These are phyloP conservation scores for Drymodes brunneopygia DNA, from an alignment of 2,113 vertebrate species.

Conservation along the genomic window DNA sequence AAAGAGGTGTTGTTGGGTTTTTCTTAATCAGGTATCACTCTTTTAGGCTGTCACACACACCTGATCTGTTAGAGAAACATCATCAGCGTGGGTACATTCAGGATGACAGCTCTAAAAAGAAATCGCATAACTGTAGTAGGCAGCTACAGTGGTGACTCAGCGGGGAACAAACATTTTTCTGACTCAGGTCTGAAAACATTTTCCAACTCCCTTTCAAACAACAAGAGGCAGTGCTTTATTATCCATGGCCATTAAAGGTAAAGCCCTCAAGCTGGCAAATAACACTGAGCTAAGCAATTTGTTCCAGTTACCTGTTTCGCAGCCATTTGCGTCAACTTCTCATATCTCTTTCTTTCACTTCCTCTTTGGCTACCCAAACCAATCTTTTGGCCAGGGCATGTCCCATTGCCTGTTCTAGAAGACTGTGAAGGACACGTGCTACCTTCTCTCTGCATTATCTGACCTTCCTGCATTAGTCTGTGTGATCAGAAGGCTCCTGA, in stretches of 20 bases:
- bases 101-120: not conserved
- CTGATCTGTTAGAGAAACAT: not conserved
- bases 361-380: not conserved
- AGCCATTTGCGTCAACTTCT: not conserved
- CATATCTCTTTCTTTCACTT: not conserved
- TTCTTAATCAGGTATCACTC: not conserved
- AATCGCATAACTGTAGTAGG: not conserved
- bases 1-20: not conserved
- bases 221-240: not conserved
- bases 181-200: not conserved
- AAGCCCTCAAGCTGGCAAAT: not conserved
- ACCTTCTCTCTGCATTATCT: not conserved
- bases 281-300: not conserved
- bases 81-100: not conserved
- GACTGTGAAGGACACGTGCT: fast-evolving
- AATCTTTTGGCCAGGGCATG: not conserved
- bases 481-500: not conserved
- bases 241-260: not conserved
- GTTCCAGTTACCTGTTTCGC: not conserved
- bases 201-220: not conserved
- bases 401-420: not conserved
- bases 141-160: not conserved
- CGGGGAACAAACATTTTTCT: not conserved
- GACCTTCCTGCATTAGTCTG: not conserved
- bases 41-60: not conserved